A percentile compares a stretch with the other conserved stretches of the same genome.
Conservation (phyloP, 2,797 vertebrate species). For the Rhynchotus rufescens region DNA sequence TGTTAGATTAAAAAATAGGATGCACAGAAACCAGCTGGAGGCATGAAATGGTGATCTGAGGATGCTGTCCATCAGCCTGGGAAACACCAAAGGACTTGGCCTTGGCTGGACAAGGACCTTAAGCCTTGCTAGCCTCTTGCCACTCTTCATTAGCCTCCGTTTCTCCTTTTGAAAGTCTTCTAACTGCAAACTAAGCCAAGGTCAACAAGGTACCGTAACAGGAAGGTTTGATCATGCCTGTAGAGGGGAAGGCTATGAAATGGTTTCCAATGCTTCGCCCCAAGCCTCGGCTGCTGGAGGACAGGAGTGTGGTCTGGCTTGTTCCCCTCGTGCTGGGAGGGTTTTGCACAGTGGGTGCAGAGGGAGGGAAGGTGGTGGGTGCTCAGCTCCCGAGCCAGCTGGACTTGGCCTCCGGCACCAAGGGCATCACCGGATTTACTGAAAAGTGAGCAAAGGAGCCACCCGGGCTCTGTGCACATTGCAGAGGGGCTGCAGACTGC, state of each 20-base stretch:
- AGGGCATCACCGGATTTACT: not conserved
- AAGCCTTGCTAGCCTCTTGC: not conserved
- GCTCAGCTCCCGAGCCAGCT: not conserved
- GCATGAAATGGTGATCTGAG: not conserved
- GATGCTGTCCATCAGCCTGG: not conserved
- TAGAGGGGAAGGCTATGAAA: not conserved
- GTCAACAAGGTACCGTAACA: not conserved
- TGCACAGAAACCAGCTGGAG: not conserved
- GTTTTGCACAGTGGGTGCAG: not conserved
- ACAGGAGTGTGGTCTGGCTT: not conserved
- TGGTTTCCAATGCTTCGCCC: not conserved
- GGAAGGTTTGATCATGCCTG: not conserved
- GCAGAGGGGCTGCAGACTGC: not conserved
- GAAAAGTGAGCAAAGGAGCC: not conserved
- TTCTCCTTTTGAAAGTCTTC: not conserved
- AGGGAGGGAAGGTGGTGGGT: not conserved
- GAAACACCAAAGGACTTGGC: not conserved
- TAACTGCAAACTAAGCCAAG: not conserved
- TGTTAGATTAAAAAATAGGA: not conserved
- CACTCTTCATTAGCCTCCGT: not conserved
- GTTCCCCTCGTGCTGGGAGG: not conserved
- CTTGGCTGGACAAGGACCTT: not conserved
- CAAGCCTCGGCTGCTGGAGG: not conserved
- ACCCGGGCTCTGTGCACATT: not conserved
- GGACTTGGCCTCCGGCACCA: not conserved